These are phyloP conservation scores for Bombycilla garrulus DNA, from an alignment of 2,113 vertebrate species.

Conservation along the genomic window DNA sequence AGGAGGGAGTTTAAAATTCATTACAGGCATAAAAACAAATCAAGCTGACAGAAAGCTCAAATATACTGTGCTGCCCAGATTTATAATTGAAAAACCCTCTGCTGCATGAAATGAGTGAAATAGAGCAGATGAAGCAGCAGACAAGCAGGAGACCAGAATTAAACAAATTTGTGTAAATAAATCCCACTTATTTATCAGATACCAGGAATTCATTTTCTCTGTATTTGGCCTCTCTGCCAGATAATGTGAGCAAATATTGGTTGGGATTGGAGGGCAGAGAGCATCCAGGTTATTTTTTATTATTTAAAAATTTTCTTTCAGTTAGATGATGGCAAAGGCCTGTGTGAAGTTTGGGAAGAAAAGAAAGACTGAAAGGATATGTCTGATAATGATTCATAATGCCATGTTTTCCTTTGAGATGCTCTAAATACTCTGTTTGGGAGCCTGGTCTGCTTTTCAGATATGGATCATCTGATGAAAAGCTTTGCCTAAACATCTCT, in stretches of 20 bases:
- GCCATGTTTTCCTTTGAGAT: not conserved
- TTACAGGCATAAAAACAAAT: conserved; percentile 49
- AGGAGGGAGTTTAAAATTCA: conserved; percentile 56
- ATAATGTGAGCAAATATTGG: conserved; percentile 27
- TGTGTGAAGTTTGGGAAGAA: not conserved
- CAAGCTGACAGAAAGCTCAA: conserved; percentile 53
- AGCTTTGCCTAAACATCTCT: not conserved
- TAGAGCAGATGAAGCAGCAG: conserved; percentile 45
- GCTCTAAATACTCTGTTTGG: not conserved
- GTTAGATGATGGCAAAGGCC: not conserved
- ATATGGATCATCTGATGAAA: not conserved
- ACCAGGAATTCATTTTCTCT: conserved; percentile 15
- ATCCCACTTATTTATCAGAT: conserved; percentile 32
- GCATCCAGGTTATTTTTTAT: not conserved
- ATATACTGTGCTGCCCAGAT: conserved; percentile 29
- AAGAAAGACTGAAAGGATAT: not conserved
- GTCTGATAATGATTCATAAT: not conserved
- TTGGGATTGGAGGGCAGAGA: not conserved
- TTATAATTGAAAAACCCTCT: conserved; percentile 67
- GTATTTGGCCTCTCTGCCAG: conserved; percentile 11
- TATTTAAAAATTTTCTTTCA: not conserved
- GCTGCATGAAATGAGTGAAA: conserved; percentile 64
- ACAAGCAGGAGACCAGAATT: conserved; percentile 45
- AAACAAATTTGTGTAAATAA: conserved; percentile 62
- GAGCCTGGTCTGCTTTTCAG: not conserved